A percentile compares a stretch with the other conserved stretches of the same genome.
phyloP scores from a whole-genome alignment of 2,113 vertebrate genomes.

The Rhinopomastus cyanomelas region DNA sequence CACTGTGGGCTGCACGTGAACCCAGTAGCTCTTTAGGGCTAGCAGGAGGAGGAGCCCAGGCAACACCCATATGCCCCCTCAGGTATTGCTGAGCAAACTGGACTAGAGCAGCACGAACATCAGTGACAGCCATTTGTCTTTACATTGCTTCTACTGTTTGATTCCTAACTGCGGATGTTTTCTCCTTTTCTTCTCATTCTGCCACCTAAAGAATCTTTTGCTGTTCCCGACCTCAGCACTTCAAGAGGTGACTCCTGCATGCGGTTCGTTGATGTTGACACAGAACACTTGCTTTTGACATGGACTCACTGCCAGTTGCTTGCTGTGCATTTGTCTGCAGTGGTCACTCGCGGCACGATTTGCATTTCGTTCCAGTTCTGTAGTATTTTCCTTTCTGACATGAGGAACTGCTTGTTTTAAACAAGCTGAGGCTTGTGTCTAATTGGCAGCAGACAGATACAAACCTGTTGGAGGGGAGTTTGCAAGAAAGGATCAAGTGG shows the following conservation, averaged over 20 bases:
- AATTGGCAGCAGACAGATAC: neutral
- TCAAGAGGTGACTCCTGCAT: constrained; percentile 96
- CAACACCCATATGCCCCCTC: neutral
- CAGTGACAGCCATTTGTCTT: constrained; percentile 36
- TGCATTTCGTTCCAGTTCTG: neutral
- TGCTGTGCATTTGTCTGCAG: constrained; percentile 34
- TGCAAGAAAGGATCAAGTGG: neutral
- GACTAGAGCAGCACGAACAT: neutral
- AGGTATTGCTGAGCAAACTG: neutral
- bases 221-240: constrained; percentile 98
- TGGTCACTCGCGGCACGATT: constrained; percentile 12
- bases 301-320: constrained; percentile 23
- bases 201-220: constrained; percentile 93
- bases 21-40: neutral
- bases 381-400: neutral
- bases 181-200: constrained; percentile 79
- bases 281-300: constrained; percentile 43
- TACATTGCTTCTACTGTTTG: constrained; percentile 43
- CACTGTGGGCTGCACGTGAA: neutral
- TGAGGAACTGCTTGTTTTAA: neutral
- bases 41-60: neutral
- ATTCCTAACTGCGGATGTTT: constrained; percentile 80
- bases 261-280: constrained; percentile 71
- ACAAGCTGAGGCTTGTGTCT: neutral
- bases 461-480: neutral